Conservation (phyloP, 2,888 invertebrate species). For the Bugulina stolonifera region DNA sequence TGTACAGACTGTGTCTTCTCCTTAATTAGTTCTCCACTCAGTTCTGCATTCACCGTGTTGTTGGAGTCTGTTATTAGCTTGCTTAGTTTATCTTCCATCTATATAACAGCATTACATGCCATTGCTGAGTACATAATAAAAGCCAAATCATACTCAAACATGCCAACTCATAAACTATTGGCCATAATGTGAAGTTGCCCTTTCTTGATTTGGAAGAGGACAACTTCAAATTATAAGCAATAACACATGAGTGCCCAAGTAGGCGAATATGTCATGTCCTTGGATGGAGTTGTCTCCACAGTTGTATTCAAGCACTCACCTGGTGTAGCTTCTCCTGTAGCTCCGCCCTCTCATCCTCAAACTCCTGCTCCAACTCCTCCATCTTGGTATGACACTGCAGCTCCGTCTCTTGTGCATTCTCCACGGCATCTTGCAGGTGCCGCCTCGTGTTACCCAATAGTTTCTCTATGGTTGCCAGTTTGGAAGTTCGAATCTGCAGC, state of each 20-base stretch:
- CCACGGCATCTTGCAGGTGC: conserved; percentile 25
- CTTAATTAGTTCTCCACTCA: conserved; percentile 57
- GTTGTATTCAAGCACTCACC: conserved; percentile 55
- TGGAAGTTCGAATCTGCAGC: background rate
- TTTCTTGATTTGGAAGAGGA: too few relatives aligned
- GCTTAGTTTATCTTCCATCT: conserved; percentile 21
- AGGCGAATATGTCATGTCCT: background rate
- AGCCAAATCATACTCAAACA: too few relatives aligned
- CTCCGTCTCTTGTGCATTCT: conserved; percentile 16
- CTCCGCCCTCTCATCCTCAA: conserved; percentile 62
- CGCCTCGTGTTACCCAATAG: conserved; percentile 23
- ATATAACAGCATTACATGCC: background rate
- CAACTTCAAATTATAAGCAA: too few relatives aligned
- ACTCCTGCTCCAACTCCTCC: conserved; percentile 39
- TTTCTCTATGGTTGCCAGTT: conserved; percentile 23
- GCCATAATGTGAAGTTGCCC: too few relatives aligned
- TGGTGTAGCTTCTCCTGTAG: conserved; percentile 70
- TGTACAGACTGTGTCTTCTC: conserved; percentile 81
- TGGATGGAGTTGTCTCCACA: too few relatives aligned
- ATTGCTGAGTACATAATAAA: too few relatives aligned
- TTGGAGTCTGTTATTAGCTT: background rate
- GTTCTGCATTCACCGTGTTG: conserved; percentile 5
- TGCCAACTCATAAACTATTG: too few relatives aligned
- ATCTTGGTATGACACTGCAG: conserved; percentile 24
- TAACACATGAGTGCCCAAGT: too few relatives aligned